Evolutionary conservation across 2,113 vertebrate species (phyloP), one percentile per base, ranked within the genome.

Genomic region (Todiramphus saurophagus): DNA sequence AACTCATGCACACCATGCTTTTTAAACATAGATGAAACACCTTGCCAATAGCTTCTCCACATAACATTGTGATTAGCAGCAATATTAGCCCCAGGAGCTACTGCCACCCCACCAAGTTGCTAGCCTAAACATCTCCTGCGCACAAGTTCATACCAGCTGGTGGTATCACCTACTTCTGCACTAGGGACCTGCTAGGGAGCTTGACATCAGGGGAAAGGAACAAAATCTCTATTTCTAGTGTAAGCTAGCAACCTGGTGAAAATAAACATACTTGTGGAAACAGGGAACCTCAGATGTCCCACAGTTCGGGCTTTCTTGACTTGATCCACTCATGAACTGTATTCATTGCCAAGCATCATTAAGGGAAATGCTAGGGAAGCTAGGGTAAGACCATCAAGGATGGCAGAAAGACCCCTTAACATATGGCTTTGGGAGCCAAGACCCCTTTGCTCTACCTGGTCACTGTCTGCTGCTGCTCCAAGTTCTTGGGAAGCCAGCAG

Each of bases 1-100:
- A 60, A 59, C 17, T 55, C 1, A 0, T 6, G 13, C 37, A 58
- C 12, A 43, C 30, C 28, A 16, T 0, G 0, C n/a, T 56, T 77
- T 77, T 51, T 56, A 62, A 51, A 33, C 12, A 16, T 20, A 5
- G 13, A 46, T 9, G 25, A 67, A 75, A 58, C 27, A 51, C 30
- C 37, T 20, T 4, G 3, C 30, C 46, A 81, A 41, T 0, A 62
- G 35, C 16, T 83, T 67, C 46, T 63, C 64, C n/a, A 59, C 21
- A 10, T 24, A 18, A 37, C 1, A 1, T 5, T 28, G 44, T 13
- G 20, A 73, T 63, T 23, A 81, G 64, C 53, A 63, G 43, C 17
- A 41, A 3, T 55, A 8, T 31, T 17, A 59, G 24, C 31, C 55
- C 56, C 50, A 55, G 48, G 25, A 83, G 35, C 60, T 44, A 48